A percentile compares a stretch with the other conserved stretches of the same genome.
phyloP scores from a whole-genome alignment of 2,888 invertebrate genomes.

The Slavum lentiscoides region DNA sequence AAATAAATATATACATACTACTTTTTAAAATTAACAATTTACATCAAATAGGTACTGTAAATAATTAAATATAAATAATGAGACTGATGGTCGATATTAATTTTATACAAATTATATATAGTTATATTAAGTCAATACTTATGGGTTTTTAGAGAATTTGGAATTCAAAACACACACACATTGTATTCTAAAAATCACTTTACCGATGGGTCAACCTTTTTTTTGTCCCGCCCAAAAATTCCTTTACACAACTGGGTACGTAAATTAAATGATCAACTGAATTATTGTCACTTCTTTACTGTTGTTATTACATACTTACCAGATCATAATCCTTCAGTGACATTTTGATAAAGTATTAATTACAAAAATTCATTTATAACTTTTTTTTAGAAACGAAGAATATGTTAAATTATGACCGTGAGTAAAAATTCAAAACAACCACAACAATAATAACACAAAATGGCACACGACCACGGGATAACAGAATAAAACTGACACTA shows the following conservation, averaged over 20 bases:
- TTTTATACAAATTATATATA: too few relatives aligned
- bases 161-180: background rate
- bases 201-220: background rate
- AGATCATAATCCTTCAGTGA: constrained; percentile 40
- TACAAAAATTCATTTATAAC: constrained; percentile 1
- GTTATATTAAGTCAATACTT: too few relatives aligned
- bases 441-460: background rate
- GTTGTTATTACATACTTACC: constrained; percentile 10
- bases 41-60: too few relatives aligned
- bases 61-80: too few relatives aligned
- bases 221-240: constrained; percentile 42
- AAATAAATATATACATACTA: too few relatives aligned
- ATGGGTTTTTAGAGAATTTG: background rate
- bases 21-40: too few relatives aligned
- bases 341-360: constrained; percentile 24
- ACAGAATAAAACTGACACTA: background rate
- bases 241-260: background rate
- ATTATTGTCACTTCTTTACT: background rate
- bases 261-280: background rate
- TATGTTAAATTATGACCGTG: background rate
- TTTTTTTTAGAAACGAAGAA: background rate
- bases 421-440: constrained; percentile 17
- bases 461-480: background rate
- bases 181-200: background rate
- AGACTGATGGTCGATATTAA: too few relatives aligned